Conservation (phyloP, 2,888 invertebrate genomes). For the Pachliopta kotzebuea region DNA sequence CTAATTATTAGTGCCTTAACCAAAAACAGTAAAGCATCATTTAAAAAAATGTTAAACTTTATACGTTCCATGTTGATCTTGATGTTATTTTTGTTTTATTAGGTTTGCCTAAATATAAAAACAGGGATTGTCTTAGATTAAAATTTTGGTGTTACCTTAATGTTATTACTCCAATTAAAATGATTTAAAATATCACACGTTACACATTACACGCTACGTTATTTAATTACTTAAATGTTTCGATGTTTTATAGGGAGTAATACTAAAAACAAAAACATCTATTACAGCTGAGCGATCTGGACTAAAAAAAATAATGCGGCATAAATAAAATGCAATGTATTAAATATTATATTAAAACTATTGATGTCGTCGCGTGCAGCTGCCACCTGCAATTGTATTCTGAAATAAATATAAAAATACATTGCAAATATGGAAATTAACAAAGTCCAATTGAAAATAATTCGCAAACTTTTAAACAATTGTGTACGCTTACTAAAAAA, state of each 20-base stretch:
- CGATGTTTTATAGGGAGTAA: not conserved
- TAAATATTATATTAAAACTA: conserved; percentile 48
- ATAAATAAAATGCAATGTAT: conserved; percentile 63
- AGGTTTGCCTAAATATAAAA: too few species aligned
- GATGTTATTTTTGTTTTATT: too few species aligned
- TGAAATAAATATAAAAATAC: conserved; percentile 49
- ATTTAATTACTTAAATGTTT: not conserved
- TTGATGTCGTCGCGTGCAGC: conserved; percentile 44
- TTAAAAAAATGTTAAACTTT: too few species aligned
- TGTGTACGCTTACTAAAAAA: not conserved
- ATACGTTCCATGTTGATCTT: too few species aligned
- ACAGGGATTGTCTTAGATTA: too few species aligned
- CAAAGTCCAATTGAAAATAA: conserved; percentile 15
- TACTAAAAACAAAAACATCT: not conserved
- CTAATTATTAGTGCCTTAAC: too few species aligned
- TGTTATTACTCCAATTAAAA: not conserved
- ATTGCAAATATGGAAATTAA: conserved; percentile 25
- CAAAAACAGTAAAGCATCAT: too few species aligned
- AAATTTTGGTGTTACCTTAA: too few species aligned
- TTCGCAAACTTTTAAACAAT: conserved; percentile 11
- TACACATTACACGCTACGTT: not conserved
- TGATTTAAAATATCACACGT: not conserved
- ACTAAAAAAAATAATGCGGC: conserved; percentile 14
- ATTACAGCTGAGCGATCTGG: not conserved
- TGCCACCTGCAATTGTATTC: conserved; percentile 44